These are phyloP conservation scores for Heteromormyrus szaboi DNA, from an alignment of 2,797 vertebrate genomes.

Conservation along the genomic window DNA sequence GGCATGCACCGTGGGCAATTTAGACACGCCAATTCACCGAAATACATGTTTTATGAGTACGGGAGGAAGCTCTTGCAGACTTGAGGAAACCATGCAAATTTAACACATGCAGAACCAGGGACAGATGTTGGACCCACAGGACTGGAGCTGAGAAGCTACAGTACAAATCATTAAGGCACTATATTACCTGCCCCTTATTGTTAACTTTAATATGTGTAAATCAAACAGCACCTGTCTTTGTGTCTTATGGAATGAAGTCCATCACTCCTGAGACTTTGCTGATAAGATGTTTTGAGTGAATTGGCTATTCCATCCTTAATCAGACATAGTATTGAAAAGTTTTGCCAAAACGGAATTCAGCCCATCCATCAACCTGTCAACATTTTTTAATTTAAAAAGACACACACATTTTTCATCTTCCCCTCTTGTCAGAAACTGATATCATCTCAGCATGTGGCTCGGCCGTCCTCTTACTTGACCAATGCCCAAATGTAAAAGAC, in stretches of 20 bases:
- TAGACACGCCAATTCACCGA: not conserved
- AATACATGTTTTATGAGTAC: not conserved
- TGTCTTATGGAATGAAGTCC: constrained; percentile 10
- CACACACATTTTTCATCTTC: constrained; percentile 25
- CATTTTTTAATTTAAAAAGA: constrained; percentile 21
- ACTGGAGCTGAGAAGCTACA: not conserved
- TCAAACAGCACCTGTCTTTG: not conserved
- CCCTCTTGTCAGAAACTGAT: constrained; percentile 13
- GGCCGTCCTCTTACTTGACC: constrained; percentile 15
- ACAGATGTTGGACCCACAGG: not conserved
- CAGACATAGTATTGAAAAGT: constrained; percentile 20
- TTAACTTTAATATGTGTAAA: not conserved
- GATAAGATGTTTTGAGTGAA: constrained; percentile 18
- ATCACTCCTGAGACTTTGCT: constrained; percentile 1
- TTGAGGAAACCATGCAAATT: not conserved
- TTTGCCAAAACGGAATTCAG: constrained; percentile 15
- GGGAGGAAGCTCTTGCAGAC: not conserved
- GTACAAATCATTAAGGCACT: not conserved
- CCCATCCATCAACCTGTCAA: constrained; percentile 25
- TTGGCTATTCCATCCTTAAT: constrained; percentile 21
- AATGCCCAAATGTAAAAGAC: not conserved
- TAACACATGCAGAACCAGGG: not conserved
- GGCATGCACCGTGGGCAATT: not conserved
- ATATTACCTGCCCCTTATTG: not conserved
- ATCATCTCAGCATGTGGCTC: constrained; percentile 2